Evolutionary conservation across 2,888 invertebrate species (phyloP), one percentile per base, ranked within the genome.

Genomic region (Stenolophus ochropezus): DNA sequence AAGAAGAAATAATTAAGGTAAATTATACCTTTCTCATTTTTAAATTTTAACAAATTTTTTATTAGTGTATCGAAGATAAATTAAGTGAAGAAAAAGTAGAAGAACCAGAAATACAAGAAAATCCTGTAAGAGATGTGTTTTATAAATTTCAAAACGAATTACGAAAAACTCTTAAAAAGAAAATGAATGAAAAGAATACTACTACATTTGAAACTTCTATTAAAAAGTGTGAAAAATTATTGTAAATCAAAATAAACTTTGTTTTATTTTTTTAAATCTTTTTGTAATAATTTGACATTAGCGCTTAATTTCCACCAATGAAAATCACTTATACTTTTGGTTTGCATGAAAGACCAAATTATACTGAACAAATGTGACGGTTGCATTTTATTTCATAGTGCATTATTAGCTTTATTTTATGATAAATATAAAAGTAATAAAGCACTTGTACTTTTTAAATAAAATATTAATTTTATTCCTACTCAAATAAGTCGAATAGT

Each of bases 11-110:
- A 23, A 73, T 25, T 56, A 47, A 80, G 33, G 80, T 80, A 42
- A 56, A 49, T n/a, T 79, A 71, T 27, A 42, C 33, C 8, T 42
- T 42, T 42, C 11, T 42, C 11, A 42, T 42, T 42, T 8, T 42
- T 8, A 11, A 8, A 42, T 42, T 42, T 21, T 23, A 49, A 74
- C 20, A 33, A 21, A 75, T 42, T 42, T 5, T 51, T 42, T 80
- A 21, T 42, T 23, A 80, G 80, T 73, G 73, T 33, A 73, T 56
- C 23, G 80, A 80, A 80, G 71, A 80, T 58, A 73, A 73, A 42
- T 23, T 73, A 42, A 20, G 11, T 14, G 14, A 51, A 20, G 18
- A 58, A 25, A 21, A 14, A 56, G 8, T 23, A 11, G 20, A 18
- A 27, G 51, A 25, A 25, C 47, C 65, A 71, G 65, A 79, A 69